Conservation (phyloP, 2,797 vertebrate species). For the Champsocephalus gunnari region DNA sequence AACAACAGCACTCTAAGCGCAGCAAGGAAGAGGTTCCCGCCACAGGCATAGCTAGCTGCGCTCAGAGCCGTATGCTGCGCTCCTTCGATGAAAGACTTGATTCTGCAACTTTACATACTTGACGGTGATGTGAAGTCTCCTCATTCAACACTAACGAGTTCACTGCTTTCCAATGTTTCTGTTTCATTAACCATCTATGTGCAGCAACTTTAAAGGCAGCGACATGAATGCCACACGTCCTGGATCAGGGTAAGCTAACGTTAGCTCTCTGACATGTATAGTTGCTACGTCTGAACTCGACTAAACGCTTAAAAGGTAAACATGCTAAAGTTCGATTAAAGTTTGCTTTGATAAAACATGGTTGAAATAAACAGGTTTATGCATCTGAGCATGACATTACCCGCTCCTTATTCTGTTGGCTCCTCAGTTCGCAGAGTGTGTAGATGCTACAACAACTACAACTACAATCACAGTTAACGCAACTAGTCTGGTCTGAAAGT, state of each 20-base stretch:
- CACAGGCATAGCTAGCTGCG: neutral
- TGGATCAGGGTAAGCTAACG: constrained; percentile 25
- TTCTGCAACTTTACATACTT: neutral
- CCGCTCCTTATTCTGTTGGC: neutral
- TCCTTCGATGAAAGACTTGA: accelerated
- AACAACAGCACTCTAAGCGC: accelerated
- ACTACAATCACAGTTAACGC: constrained; percentile 28
- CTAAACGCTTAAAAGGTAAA: neutral
- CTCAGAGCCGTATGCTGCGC: no score
- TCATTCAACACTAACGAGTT: neutral
- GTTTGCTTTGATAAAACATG: no score
- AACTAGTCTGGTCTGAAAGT: constrained; percentile 16
- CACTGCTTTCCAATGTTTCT: neutral
- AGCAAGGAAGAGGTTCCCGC: constrained; percentile 36
- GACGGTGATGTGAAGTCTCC: neutral
- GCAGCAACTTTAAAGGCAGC: neutral
- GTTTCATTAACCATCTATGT: no score
- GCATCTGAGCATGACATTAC: constrained; percentile 12
- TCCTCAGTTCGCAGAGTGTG: neutral
- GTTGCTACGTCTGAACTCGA: neutral
- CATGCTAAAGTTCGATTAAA: neutral
- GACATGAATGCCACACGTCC: neutral
- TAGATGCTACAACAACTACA: neutral
- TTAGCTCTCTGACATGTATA: constrained; percentile 4
- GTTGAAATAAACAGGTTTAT: neutral